These are phyloP conservation scores for Stenodema calcarata DNA, from an alignment of 2,888 invertebrate species.

Conservation along the genomic window DNA sequence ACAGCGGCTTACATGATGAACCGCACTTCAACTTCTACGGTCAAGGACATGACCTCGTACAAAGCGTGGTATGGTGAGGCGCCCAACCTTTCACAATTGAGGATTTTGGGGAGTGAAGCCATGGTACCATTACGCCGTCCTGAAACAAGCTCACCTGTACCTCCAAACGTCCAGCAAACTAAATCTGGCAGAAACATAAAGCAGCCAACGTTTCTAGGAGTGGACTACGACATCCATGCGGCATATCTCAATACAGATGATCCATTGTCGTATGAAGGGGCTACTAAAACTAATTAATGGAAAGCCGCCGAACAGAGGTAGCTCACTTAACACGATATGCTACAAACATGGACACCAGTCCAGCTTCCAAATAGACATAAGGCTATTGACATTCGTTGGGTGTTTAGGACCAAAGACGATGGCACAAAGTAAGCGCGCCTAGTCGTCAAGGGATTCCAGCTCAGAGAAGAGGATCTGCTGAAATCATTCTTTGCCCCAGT, in stretches of 20 bases:
- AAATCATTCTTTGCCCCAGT: no score
- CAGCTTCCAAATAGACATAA: conserved; percentile 23
- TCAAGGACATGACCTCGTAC: no score
- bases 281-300: not conserved
- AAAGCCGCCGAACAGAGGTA: conserved; percentile 41
- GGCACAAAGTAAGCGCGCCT: conserved; percentile 49
- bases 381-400: conserved; percentile 49
- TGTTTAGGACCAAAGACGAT: conserved; percentile 48
- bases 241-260: not conserved
- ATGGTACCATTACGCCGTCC: no score
- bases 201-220: not conserved
- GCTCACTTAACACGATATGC: conserved; percentile 36
- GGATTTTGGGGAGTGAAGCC: no score
- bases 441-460: conserved; percentile 50
- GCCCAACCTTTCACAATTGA: no score
- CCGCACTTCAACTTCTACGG: no score
- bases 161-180: not conserved
- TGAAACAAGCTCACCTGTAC: no score
- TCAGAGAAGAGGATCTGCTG: not conserved
- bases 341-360: conserved; percentile 47
- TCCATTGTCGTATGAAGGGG: not conserved
- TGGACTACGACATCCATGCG: not conserved
- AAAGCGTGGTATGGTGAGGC: no score
- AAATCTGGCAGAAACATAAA: not conserved
- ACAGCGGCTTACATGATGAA: no score